These are phyloP conservation scores for Bombus waltoni DNA, from an alignment of 1,140 invertebrate species.

Conservation along the genomic window DNA sequence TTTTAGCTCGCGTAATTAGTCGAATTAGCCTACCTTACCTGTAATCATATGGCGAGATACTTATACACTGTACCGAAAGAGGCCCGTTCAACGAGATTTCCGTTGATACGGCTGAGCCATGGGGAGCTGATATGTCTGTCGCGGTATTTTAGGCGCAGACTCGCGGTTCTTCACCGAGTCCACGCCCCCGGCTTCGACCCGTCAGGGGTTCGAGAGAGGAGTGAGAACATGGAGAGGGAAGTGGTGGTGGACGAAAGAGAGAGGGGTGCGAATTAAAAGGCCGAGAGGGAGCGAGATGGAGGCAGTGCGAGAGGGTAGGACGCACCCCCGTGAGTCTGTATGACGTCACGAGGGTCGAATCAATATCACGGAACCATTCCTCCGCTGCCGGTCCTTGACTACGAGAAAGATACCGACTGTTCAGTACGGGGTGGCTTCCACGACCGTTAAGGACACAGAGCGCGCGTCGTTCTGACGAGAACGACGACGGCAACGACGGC, in stretches of 20 bases:
- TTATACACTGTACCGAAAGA: neutral
- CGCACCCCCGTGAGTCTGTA: constrained; percentile 57
- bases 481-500: constrained; percentile 16
- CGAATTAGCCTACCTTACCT: neutral
- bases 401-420: constrained; percentile 68
- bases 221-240: constrained; percentile 4
- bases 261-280: neutral
- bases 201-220: constrained; percentile 31
- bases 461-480: constrained; percentile 69
- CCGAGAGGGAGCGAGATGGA: neutral
- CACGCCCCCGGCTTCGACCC: constrained; percentile 70
- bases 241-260: neutral
- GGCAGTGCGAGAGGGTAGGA: constrained; percentile 34
- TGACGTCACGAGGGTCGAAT: constrained; percentile 80
- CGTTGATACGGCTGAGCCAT: constrained; percentile 9
- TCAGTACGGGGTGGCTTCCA: constrained; percentile 81
- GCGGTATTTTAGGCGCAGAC: constrained; percentile 68
- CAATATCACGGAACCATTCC: constrained; percentile 75
- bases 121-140: neutral
- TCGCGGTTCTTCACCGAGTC: constrained; percentile 70
- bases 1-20: neutral
- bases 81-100: constrained; percentile 1
- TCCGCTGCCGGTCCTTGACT: constrained; percentile 58
- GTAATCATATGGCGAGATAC: neutral
- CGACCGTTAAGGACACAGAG: constrained; percentile 76